These are phyloP conservation scores for Ceratina australensis DNA, from an alignment of 1,140 invertebrate genomes.

Conservation along the genomic window DNA sequence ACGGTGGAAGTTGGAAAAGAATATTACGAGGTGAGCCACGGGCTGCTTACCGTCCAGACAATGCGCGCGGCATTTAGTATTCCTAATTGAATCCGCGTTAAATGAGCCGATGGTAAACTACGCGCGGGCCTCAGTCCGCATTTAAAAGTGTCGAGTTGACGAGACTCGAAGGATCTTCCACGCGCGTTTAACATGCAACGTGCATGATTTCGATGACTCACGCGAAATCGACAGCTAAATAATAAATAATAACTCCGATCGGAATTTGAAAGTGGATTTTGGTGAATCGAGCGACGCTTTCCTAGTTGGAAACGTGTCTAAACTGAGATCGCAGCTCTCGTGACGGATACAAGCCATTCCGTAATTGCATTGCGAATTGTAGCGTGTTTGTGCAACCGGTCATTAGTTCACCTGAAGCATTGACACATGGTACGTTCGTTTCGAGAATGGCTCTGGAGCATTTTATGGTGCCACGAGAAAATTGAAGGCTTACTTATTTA, in stretches of 20 bases:
- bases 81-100: conserved; percentile 2
- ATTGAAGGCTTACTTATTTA: too few relatives aligned
- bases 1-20: too few relatives aligned
- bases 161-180: conserved; percentile 12
- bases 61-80: background rate
- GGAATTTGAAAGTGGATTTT: background rate
- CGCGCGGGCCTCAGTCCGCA: background rate
- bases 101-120: conserved; percentile 8
- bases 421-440: background rate
- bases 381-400: conserved; percentile 12
- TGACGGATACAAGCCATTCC: conserved; percentile 14
- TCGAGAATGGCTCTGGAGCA: conserved; percentile 30
- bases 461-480: too few relatives aligned
- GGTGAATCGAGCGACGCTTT: background rate
- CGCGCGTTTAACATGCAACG: conserved; percentile 20
- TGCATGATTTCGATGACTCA: conserved; percentile 40
- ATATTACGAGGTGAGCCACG: too few relatives aligned
- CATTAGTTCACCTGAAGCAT: conserved; percentile 11
- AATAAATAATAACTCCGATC: background rate
- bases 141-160: conserved; percentile 20
- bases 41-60: too few relatives aligned
- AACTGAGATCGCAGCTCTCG: conserved; percentile 31
- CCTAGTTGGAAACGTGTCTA: background rate
- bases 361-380: conserved; percentile 24
- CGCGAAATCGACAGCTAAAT: background rate